Percentiles rank a stretch among this genome's conserved stretches.
Evolutionary conservation across 2,113 vertebrate genomes (phyloP).

Genomic region (Neolamprologus tretocephalus): DNA sequence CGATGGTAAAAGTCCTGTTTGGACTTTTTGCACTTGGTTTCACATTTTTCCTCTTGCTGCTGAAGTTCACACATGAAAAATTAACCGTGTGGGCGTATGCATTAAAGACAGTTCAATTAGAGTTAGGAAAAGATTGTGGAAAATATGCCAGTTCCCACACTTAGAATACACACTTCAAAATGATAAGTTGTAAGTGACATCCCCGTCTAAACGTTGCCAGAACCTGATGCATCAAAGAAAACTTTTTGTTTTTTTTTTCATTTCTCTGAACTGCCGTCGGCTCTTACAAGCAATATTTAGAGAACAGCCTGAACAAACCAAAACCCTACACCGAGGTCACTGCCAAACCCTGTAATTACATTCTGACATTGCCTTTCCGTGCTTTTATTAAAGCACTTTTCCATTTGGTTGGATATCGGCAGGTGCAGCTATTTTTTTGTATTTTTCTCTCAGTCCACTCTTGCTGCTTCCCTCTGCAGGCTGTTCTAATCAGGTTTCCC

Average conservation of each 20-base stretch:
- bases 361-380: neutral
- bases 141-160: neutral
- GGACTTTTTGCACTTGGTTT: neutral
- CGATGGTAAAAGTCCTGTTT: neutral
- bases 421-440: neutral
- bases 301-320: neutral
- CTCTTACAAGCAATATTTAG: neutral
- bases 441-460: neutral
- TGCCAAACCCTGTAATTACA: neutral
- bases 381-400: neutral
- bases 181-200: neutral
- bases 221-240: neutral
- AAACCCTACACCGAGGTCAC: neutral
- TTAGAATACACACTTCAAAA: neutral
- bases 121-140: neutral
- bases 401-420: neutral
- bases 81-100: neutral
- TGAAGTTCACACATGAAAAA: neutral
- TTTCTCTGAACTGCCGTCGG: neutral
- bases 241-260: neutral
- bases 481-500: constrained; percentile 14
- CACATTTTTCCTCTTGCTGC: neutral
- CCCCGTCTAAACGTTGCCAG: neutral
- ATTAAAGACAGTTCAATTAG: neutral
- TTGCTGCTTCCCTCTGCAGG: neutral